Percentiles rank a stretch among this genome's conserved stretches.
phyloP scores from a whole-genome alignment of 2,888 invertebrate species.

The Parasteatoda lunata region DNA sequence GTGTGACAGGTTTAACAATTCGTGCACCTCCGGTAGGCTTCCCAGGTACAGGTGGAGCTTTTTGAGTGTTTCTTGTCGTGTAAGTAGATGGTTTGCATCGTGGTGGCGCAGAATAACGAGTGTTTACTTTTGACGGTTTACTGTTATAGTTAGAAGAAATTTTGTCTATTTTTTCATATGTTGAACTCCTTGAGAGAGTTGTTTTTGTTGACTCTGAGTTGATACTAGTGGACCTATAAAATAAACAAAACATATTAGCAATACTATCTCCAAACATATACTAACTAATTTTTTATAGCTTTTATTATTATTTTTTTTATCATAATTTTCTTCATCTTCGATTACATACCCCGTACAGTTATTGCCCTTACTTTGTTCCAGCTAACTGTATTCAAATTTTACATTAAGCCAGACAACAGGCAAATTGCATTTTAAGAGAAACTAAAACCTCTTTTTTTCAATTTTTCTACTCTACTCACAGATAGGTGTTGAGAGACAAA shows the following conservation, averaged over 20 bases:
- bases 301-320: no score
- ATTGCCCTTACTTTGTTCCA: no score
- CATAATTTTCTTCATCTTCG: no score
- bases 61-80: neutral
- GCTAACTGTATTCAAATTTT: no score
- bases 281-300: no score
- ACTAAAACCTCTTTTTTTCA: no score
- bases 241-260: neutral
- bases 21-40: constrained; percentile 53
- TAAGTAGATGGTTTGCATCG: constrained; percentile 5
- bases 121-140: constrained; percentile 9
- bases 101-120: constrained; percentile 7
- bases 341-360: no score
- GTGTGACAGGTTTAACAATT: constrained; percentile 55
- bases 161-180: constrained; percentile 62
- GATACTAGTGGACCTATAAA: constrained; percentile 43
- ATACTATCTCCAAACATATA: no score
- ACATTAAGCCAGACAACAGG: no score
- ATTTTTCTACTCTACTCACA: no score
- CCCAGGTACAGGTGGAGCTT: neutral
- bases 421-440: no score
- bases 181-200: constrained; percentile 56
- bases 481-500: no score
- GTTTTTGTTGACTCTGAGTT: constrained; percentile 32
- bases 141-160: neutral